A percentile compares a stretch with the other conserved stretches of the same genome.
Evolutionary conservation across 2,888 invertebrate species (phyloP).

Genomic region (Orgyia antiqua): DNA sequence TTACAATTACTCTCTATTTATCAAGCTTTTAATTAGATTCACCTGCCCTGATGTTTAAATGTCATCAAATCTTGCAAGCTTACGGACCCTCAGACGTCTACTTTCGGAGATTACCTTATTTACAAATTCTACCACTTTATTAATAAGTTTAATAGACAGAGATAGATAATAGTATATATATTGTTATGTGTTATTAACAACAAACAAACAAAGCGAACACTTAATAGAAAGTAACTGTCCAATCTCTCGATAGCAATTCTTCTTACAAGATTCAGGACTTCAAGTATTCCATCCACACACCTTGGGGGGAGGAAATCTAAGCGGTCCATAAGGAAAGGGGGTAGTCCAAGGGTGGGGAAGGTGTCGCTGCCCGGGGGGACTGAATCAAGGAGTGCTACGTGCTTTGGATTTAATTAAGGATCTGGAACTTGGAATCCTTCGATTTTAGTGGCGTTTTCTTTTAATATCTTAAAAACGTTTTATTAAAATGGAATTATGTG

Average conservation of each 20-base stretch:
- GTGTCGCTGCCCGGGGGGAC: constrained; percentile 55
- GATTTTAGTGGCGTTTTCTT: constrained; percentile 73
- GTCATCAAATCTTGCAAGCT: too few species aligned
- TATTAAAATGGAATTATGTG: constrained; percentile 27
- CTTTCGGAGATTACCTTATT: too few species aligned
- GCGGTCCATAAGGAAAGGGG: constrained; percentile 73
- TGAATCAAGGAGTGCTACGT: constrained; percentile 77
- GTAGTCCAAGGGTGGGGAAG: constrained; percentile 33
- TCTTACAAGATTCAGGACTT: constrained; percentile 72
- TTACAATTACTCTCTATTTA: too few species aligned
- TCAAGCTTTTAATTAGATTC: too few species aligned
- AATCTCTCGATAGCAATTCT: constrained; percentile 73
- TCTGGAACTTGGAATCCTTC: constrained; percentile 67
- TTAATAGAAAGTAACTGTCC: too few species aligned
- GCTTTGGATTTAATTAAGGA: constrained; percentile 75
- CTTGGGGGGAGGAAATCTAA: constrained; percentile 73
- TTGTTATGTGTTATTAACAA: too few species aligned
- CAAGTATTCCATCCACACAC: constrained; percentile 73
- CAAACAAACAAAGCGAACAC: too few species aligned
- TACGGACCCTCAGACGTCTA: too few species aligned
- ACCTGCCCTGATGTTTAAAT: too few species aligned
- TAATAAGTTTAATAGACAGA: too few species aligned
- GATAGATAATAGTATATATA: too few species aligned
- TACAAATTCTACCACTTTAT: too few species aligned
- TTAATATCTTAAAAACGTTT: constrained; percentile 47